These are phyloP conservation scores for Malurus leucopterus DNA, from an alignment of 2,797 vertebrate genomes.

Conservation along the genomic window DNA sequence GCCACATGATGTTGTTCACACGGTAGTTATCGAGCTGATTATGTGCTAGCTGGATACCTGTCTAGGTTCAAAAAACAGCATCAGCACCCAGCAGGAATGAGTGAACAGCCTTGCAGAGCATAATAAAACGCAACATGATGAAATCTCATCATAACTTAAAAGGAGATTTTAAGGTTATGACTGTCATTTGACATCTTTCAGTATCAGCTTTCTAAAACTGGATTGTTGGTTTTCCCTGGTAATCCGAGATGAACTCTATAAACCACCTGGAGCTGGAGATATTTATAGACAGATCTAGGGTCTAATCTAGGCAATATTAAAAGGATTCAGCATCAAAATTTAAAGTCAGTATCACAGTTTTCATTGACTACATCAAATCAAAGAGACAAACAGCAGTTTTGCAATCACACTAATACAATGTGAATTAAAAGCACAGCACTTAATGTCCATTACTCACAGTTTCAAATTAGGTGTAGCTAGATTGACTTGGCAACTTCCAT, in stretches of 20 bases:
- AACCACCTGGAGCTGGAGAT: background rate
- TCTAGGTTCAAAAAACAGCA: background rate
- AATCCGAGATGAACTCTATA: constrained; percentile 1
- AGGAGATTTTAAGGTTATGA: background rate
- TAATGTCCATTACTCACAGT: background rate
- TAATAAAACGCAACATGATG: background rate
- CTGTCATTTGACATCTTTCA: background rate
- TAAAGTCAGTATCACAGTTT: background rate
- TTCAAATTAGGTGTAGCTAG: background rate
- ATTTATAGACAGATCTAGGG: background rate
- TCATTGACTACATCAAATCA: background rate
- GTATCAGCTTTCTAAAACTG: background rate
- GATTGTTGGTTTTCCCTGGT: background rate
- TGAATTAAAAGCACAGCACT: background rate
- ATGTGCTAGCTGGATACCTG: background rate
- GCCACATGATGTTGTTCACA: background rate
- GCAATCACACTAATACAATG: background rate
- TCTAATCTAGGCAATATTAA: background rate
- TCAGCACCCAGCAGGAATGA: background rate
- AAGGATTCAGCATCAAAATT: background rate
- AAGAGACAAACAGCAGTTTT: background rate
- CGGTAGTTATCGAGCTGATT: background rate
- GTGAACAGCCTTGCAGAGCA: background rate
- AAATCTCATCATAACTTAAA: background rate
- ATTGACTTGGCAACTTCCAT: background rate